Percentiles rank a stretch among this genome's conserved stretches.
Evolutionary conservation across 2,113 vertebrate species (phyloP).

Genomic region (Hippocampus guttulatus): DNA sequence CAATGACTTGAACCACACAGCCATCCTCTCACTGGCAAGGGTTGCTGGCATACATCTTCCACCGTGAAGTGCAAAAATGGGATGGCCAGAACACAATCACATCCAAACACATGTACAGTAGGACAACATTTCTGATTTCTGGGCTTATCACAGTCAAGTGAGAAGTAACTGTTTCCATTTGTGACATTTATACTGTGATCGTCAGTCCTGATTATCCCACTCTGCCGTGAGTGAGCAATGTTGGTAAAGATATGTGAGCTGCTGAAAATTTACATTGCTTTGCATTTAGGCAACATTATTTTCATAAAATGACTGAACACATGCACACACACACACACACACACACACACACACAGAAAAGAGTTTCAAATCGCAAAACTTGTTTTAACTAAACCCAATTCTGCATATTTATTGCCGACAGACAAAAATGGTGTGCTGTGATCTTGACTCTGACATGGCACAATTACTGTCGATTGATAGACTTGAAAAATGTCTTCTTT

Average conservation of each 20-base stretch:
- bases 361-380: background rate
- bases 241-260: background rate
- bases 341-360: background rate
- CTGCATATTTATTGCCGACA: background rate
- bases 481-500: too few species aligned
- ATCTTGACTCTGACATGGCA: too few species aligned
- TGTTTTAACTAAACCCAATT: background rate
- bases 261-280: background rate
- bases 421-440: too few species aligned
- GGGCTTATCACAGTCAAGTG: background rate
- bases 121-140: background rate
- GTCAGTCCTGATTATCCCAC: background rate
- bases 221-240: background rate
- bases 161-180: background rate
- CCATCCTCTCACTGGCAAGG: background rate
- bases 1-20: background rate
- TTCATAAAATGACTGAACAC: background rate
- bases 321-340: background rate
- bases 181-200: background rate
- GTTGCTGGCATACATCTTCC: background rate
- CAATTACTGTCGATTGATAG: too few species aligned
- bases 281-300: background rate
- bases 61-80: background rate
- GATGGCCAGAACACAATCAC: background rate
- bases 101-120: background rate